Evolutionary conservation across 2,888 invertebrate species (phyloP), one percentile per base, ranked within the genome.

Genomic region (Lasioglossum vierecki): DNA sequence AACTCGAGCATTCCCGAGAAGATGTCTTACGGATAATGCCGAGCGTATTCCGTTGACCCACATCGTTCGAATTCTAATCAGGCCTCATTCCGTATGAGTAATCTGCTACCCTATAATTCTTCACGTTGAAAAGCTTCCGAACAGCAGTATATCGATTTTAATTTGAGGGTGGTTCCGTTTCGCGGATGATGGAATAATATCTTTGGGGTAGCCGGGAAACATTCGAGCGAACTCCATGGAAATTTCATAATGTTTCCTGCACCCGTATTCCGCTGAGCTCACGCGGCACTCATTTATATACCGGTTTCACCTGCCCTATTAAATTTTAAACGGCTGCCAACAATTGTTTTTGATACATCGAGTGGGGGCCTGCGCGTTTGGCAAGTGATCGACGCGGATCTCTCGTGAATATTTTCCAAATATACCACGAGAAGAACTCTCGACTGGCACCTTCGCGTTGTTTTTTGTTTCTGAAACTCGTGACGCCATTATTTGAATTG

Each of bases 61-160:
- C 84, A 89, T 91, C 86, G 85, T 85, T 91, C 83, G 88, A 88
- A 92, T 91, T 91, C 90, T 92, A 92, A 92, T 92, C 91, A 89
- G 90, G 87, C 88, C 88, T 87, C 90, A 80, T 90, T 91, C 86
- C 90, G 81, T 87, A 78, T 83, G 85, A 87, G 63, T 84, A 88
- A 83, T 83, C 81, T 77, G 73, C 63, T 79, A 70, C 39, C 74
- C 82, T 82, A 74, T 83, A 82, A 86, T 83, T 86, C 83, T 79
- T 72, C 80, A 15, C 63, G 78, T 46, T 53, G 68, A 71, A 79
- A 85, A 72, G 75, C 76, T 57, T 79, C 49, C 49, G 72, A 39
- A 39, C 76, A 35, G 30, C 57, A 9, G 18, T 73, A 66, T 84
- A 85, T 85, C 77, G 77, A 85, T 78, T 85, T 85, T 75, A 84